These are phyloP conservation scores for Cettia cetti DNA, from an alignment of 2,113 vertebrate species.

Conservation along the genomic window DNA sequence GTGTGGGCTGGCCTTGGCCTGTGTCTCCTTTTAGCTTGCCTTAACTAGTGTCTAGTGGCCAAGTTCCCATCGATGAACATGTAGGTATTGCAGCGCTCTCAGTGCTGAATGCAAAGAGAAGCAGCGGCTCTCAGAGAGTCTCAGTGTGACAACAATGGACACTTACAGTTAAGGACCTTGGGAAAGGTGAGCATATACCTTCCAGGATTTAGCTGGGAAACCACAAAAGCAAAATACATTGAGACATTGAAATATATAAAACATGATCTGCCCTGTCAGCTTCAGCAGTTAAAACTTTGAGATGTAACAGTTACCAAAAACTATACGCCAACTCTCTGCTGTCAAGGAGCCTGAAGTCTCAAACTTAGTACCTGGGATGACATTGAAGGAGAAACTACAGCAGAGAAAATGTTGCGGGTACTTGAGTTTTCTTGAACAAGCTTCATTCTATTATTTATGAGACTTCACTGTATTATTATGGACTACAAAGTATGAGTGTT, in stretches of 20 bases:
- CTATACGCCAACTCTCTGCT: neutral
- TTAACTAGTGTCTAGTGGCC: accelerated
- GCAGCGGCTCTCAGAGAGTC: neutral
- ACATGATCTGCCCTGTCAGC: neutral
- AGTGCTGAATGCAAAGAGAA: neutral
- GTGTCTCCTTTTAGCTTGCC: neutral
- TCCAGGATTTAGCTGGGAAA: neutral
- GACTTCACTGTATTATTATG: neutral
- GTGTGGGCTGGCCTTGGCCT: neutral
- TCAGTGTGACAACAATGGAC: neutral
- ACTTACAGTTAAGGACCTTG: accelerated
- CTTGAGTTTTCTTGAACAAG: neutral
- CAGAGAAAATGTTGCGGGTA: neutral
- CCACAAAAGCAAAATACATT: neutral
- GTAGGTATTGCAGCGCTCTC: accelerated
- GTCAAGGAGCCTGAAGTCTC: neutral
- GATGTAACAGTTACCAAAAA: neutral
- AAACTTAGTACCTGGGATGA: neutral
- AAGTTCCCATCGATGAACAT: neutral
- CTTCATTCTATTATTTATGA: neutral
- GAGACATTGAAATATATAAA: neutral
- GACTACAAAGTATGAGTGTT: neutral
- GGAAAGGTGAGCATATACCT: neutral
- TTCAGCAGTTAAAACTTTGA: neutral
- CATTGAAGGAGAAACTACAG: accelerated